Percentiles rank a stretch among this genome's conserved stretches.
phyloP scores from a whole-genome alignment of 2,888 invertebrate genomes.

The Ptycholaimellus sp. region DNA sequence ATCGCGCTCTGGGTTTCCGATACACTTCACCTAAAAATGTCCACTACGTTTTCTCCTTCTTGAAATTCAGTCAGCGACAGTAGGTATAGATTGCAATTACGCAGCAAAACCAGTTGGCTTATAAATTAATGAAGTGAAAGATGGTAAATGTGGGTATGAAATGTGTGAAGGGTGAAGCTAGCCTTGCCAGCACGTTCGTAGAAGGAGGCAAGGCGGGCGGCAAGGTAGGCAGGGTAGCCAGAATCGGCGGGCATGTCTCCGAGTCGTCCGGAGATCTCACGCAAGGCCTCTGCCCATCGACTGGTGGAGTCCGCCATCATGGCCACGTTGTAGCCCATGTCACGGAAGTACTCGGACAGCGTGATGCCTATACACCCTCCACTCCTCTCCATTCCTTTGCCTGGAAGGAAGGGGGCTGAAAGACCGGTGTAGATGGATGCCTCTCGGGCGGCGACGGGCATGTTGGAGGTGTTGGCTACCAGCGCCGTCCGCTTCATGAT shows the following conservation, averaged over 20 bases:
- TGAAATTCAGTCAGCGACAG: background rate
- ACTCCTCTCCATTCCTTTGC: too few species aligned
- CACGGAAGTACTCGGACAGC: constrained; percentile 80
- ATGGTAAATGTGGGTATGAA: too few species aligned
- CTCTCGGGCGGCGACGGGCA: constrained; percentile 97
- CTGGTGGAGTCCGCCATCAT: constrained; percentile 99
- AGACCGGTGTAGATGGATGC: constrained; percentile 81
- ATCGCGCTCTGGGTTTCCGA: constrained; percentile 71
- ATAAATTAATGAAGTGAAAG: too few species aligned
- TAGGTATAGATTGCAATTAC: too few species aligned
- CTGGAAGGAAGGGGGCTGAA: too few species aligned
- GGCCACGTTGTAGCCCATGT: constrained; percentile 94
- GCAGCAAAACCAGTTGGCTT: too few species aligned
- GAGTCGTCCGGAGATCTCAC: constrained; percentile 87
- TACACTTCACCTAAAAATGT: constrained; percentile 38
- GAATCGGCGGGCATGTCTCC: constrained; percentile 87
- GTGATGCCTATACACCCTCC: constrained; percentile 82
- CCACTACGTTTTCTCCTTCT: background rate
- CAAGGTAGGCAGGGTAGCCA: constrained; percentile 92
- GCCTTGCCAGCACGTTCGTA: constrained; percentile 98
- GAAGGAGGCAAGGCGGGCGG: constrained; percentile 84
- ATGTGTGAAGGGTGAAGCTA: too few species aligned
- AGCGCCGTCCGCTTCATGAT: constrained; percentile 96
- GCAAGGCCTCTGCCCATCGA: constrained; percentile 93
- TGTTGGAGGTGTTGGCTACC: constrained; percentile 97